phyloP scores from a whole-genome alignment of 2,888 invertebrate species.

The Tenthredo livida region DNA sequence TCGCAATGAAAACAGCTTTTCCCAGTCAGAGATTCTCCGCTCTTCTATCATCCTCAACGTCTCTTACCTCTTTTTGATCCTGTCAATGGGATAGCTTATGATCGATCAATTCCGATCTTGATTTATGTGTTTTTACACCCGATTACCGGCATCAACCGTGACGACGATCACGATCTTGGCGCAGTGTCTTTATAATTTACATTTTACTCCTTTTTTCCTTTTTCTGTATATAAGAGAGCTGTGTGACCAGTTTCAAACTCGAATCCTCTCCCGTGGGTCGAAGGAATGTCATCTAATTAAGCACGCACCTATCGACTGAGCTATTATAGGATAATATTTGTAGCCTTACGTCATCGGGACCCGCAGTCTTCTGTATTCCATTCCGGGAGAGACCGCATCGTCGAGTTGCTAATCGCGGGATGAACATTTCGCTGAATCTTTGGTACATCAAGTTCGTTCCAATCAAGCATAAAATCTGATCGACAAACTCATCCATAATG shows the following conservation, averaged over 20 bases:
- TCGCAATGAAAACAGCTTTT: background rate
- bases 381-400: background rate
- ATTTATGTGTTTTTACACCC: constrained; percentile 34
- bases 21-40: background rate
- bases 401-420: background rate
- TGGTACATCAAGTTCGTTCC: background rate
- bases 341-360: constrained; percentile 33
- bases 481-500: too few species aligned
- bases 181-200: constrained; percentile 30
- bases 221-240: background rate
- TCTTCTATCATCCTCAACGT: background rate
- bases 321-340: constrained; percentile 46
- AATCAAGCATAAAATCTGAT: too few species aligned
- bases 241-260: constrained; percentile 27
- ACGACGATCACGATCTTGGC: constrained; percentile 19
- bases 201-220: constrained; percentile 3
- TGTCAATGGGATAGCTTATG: background rate
- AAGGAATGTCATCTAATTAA: constrained; percentile 50
- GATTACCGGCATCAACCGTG: constrained; percentile 9
- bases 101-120: constrained; percentile 37
- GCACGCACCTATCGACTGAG: constrained; percentile 44
- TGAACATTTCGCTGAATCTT: background rate
- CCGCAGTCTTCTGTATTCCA: background rate
- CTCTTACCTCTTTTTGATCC: background rate
- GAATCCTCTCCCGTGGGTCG: constrained; percentile 39